Evolutionary conservation across 92 coral and sea anemone genomes (phyloP), one percentile per base, ranked within the genome.

Genomic region (Phenganax stokvisi): DNA sequence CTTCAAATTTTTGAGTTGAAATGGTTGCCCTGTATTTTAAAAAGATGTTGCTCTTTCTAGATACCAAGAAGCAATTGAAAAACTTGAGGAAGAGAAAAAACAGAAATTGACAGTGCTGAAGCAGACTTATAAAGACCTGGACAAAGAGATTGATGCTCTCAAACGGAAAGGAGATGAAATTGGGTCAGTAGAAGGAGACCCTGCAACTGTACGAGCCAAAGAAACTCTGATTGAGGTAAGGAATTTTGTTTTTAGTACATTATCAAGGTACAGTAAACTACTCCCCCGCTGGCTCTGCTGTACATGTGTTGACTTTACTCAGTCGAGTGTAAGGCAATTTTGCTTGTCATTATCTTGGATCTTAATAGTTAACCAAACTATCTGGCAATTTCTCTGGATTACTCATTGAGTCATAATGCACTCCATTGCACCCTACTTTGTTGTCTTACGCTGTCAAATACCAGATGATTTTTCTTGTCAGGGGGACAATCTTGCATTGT

Each of bases 211-310:
- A 0, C 74, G 74, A 79, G 54, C 74, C 54, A 79, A 79, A 51
- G 83, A 79, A 65, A 79, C 83, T 6, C 0, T 37, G 44, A 63
- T 79, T n/a, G 83, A 79, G 83, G 83, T 79, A 31, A 67, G 6
- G 16, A 28, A 16, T 37, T n/a, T 5, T 2, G 7, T 6, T 62
- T 62, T 12, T 59, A 59, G 17, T 0, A 0, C 65, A 59, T 16
- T 27, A 59, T 20, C 0, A 20, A 20, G 25, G 25, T 20, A 20
- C 25, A 20, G 25, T 20, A 20, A 20, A 20, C 25, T 20, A 20
- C 25, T 20, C 25, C 25, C 25, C 0, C 0, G 25, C 25, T 20
- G 25, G 47, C 47, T 37, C 47, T 37, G 0, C 47, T 37, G 25
- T 37, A 5, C 47, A 37, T 37, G 47, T 37, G 47, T 37, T 37